A percentile compares a stretch with the other conserved stretches of the same genome.
Evolutionary conservation across 2,888 invertebrate genomes (phyloP).

Genomic region (Isotomurus palustris): DNA sequence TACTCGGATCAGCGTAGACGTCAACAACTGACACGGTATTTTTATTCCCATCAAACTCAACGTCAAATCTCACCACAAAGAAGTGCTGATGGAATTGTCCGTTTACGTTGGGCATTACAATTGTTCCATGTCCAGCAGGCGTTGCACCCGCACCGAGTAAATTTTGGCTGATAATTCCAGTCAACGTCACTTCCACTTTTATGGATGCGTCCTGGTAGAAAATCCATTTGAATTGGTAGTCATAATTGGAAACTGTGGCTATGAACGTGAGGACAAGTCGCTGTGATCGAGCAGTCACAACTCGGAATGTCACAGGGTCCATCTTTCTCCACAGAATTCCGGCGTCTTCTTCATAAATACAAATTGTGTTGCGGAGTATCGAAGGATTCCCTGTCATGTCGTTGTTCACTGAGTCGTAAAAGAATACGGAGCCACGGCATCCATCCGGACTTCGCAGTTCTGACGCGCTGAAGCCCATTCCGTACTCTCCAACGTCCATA

Average conservation of each 20-base stretch:
- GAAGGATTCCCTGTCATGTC: conserved; percentile 11
- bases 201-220: conserved; percentile 32
- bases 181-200: conserved; percentile 13
- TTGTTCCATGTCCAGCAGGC: background rate
- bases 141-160: background rate
- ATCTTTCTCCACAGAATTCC: conserved; percentile 35
- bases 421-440: conserved; percentile 21
- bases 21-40: conserved; percentile 4
- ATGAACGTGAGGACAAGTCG: conserved; percentile 15
- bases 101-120: background rate
- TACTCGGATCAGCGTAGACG: too few relatives aligned
- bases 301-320: conserved; percentile 15
- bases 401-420: conserved; percentile 16
- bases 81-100: conserved; percentile 8
- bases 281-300: conserved; percentile 3
- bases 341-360: conserved; percentile 31
- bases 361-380: conserved; percentile 4
- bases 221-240: conserved; percentile 28
- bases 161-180: background rate
- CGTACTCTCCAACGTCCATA: conserved; percentile 29
- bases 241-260: conserved; percentile 25
- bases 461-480: conserved; percentile 14
- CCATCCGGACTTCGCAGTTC: conserved; percentile 10
- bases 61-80: background rate
- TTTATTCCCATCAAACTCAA: background rate